Percentiles rank a stretch among this genome's conserved stretches.
phyloP scores from a whole-genome alignment of 30 jellyfish, hydroid and myxozoan genomes.

The Clytia hemisphaerica region DNA sequence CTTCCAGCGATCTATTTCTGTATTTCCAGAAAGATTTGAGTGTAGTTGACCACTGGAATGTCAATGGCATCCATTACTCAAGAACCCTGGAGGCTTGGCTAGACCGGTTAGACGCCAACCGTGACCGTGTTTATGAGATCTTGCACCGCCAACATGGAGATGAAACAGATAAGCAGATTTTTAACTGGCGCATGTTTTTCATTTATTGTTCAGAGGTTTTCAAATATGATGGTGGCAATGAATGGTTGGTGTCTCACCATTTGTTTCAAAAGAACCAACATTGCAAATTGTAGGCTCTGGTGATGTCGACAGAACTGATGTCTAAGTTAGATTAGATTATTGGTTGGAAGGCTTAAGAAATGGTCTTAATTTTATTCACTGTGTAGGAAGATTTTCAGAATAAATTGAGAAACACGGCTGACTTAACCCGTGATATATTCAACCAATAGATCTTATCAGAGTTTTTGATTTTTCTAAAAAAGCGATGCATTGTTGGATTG shows the following conservation, averaged over 20 bases:
- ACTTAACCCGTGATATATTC: too few relatives aligned
- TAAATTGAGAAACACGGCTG: too few relatives aligned
- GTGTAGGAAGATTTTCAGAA: too few relatives aligned
- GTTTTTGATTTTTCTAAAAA: too few relatives aligned
- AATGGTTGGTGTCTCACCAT: slow-evolving; percentile 81
- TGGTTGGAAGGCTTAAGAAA: too few relatives aligned
- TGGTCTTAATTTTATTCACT: too few relatives aligned
- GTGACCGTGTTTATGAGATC: slow-evolving; percentile 35
- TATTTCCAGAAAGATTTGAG: slow-evolving; percentile 64
- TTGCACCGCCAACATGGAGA: slow-evolving; percentile 46
- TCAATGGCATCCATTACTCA: slow-evolving; percentile 67
- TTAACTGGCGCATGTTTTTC: slow-evolving; percentile 71
- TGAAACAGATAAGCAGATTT: slow-evolving; percentile 53
- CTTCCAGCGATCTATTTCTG: slow-evolving; percentile 62
- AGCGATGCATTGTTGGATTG: too few relatives aligned
- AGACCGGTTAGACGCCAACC: slow-evolving; percentile 40
- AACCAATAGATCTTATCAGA: too few relatives aligned
- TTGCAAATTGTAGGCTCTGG: too few relatives aligned
- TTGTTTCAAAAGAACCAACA: slow-evolving; percentile 40
- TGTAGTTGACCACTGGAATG: slow-evolving; percentile 62
- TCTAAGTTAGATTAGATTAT: too few relatives aligned
- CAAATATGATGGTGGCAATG: slow-evolving; percentile 65
- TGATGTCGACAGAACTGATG: too few relatives aligned
- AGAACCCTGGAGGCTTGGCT: slow-evolving; percentile 80
- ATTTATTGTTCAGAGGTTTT: slow-evolving; percentile 64